A percentile compares a stretch with the other conserved stretches of the same genome.
Evolutionary conservation across 64 coral and sea anemone genomes (phyloP).

Genomic region (Platygyra sinensis): DNA sequence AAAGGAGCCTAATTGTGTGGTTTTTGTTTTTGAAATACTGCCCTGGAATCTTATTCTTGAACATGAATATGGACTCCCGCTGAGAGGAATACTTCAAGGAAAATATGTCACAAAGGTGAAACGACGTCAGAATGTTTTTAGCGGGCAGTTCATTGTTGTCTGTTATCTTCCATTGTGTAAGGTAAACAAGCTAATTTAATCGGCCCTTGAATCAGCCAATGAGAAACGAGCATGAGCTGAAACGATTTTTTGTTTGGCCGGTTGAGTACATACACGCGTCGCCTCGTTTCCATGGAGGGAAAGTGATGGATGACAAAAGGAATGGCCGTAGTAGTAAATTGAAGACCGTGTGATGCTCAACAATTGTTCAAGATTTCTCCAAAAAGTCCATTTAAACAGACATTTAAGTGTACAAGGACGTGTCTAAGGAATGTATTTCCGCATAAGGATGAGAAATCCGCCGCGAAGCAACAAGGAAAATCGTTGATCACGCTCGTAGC

Average conservation of each 20-base stretch:
- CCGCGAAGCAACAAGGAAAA: not conserved
- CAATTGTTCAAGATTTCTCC: not conserved
- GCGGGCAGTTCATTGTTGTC: not conserved
- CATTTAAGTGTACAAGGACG: not conserved
- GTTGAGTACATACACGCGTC: constrained; percentile 28
- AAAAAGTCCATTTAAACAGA: not conserved
- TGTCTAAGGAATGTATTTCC: not conserved
- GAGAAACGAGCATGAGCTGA: not conserved
- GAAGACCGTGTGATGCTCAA: not conserved
- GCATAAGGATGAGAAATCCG: not conserved
- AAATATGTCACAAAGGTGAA: not conserved
- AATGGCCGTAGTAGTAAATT: not conserved
- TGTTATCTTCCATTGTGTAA: constrained; percentile 3
- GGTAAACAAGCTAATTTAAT: constrained; percentile 33
- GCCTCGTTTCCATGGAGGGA: constrained; percentile 50
- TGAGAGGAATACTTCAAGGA: too few relatives aligned
- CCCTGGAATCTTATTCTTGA: too few relatives aligned
- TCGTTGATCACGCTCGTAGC: not conserved
- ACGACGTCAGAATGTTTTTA: not conserved
- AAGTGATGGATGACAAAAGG: not conserved
- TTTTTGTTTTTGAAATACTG: too few relatives aligned
- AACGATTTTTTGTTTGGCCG: not conserved
- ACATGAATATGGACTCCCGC: too few relatives aligned
- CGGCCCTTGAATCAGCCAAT: constrained; percentile 38
- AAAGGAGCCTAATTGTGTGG: too few relatives aligned